These are phyloP conservation scores for Malthinus seriepunctatus DNA, from an alignment of 2,888 invertebrate species.

Conservation along the genomic window DNA sequence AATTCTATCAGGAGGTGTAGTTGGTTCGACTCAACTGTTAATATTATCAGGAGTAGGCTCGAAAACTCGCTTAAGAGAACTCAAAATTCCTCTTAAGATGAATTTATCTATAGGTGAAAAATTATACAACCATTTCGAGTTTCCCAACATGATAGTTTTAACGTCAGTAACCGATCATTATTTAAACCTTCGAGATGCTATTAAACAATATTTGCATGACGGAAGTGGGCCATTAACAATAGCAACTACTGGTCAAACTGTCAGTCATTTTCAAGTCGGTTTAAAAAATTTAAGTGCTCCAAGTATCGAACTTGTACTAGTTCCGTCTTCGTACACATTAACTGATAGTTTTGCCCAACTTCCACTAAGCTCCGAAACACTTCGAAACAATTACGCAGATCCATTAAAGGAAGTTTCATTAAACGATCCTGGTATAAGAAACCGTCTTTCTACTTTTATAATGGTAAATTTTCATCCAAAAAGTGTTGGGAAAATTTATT, in stretches of 20 bases:
- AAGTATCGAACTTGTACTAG: constrained; percentile 29
- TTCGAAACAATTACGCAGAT: no score
- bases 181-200: background rate
- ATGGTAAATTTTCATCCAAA: constrained; percentile 40
- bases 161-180: background rate
- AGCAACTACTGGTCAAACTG: constrained; percentile 19
- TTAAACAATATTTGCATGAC: background rate
- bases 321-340: constrained; percentile 14
- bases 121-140: background rate
- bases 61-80: constrained; percentile 64
- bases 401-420: no score
- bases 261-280: constrained; percentile 17
- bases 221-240: constrained; percentile 32
- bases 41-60: constrained; percentile 58
- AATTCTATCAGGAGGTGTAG: constrained; percentile 75
- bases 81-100: background rate
- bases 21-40: constrained; percentile 43
- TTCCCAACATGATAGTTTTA: background rate
- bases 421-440: background rate
- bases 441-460: constrained; percentile 16
- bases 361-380: background rate
- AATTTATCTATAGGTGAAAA: background rate
- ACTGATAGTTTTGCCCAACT: constrained; percentile 5
- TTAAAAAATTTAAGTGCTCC: constrained; percentile 13
- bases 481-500: constrained; percentile 38